Conservation (phyloP, 1,140 invertebrate genomes). For the Globodera ellingtonae region DNA sequence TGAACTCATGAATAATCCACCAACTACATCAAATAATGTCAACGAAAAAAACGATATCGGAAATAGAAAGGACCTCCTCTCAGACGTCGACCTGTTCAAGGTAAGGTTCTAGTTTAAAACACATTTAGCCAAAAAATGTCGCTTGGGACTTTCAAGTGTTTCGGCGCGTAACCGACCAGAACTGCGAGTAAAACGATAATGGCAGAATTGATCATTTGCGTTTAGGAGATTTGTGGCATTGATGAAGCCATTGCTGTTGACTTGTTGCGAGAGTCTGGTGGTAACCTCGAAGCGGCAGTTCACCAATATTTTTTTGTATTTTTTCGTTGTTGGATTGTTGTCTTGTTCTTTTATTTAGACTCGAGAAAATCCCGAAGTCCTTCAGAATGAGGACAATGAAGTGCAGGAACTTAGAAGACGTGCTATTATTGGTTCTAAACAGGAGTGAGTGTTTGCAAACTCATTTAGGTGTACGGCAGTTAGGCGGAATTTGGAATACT, state of each 20-base stretch:
- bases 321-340: not conserved
- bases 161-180: too few relatives aligned
- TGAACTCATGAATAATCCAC: not conserved
- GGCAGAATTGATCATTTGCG: too few relatives aligned
- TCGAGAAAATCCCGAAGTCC: conserved; percentile 17
- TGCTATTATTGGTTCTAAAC: not conserved
- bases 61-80: not conserved
- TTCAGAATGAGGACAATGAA: conserved; percentile 20
- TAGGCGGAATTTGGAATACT: too few relatives aligned
- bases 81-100: conserved; percentile 6
- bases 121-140: not conserved
- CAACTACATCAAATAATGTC: not conserved
- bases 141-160: not conserved
- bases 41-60: not conserved
- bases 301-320: conserved; percentile 31
- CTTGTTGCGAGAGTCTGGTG: conserved; percentile 21
- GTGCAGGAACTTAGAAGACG: not conserved
- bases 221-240: conserved; percentile 36
- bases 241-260: conserved; percentile 21
- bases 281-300: conserved; percentile 33
- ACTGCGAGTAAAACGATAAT: too few relatives aligned
- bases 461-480: too few relatives aligned
- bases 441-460: not conserved
- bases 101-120: not conserved
- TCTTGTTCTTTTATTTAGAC: conserved; percentile 5